Evolutionary conservation across 92 coral and sea anemone genomes (phyloP), one percentile per base, ranked within the genome.

Genomic region (Porites cylindrica): DNA sequence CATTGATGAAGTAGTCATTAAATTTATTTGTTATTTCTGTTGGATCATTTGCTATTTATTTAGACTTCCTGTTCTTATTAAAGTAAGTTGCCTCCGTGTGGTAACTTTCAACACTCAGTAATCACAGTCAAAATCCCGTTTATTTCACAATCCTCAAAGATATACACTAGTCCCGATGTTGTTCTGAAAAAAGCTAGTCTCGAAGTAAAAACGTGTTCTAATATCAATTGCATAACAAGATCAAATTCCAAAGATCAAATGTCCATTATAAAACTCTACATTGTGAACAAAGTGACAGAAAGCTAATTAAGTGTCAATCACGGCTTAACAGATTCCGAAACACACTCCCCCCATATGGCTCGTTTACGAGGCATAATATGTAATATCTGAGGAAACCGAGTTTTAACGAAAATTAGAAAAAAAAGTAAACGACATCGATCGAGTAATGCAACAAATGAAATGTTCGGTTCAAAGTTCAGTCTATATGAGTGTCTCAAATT

Each of bases 331-430:
- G 71, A 21, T 66, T 66, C 32, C 4, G 10, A 19, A 53, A 76
- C 89, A 86, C 84, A 68, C 89, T 85, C 77, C 90, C 90, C 86
- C 85, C 85, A 79, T 86, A 86, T 86, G 85, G 51, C 85, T 86
- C 76, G 87, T 83, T 72, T 62, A 70, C 64, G 86, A 82, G 84
- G 60, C 89, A 85, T 85, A 77, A 85, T 85, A 77, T 85, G 77
- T 77, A 70, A n/a, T 12, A 75, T 62, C 18, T 12, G 66, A 83
- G 81, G 81, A 77, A 77, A 77, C 69, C 10, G 66, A 54, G 14
- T 53, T 62, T 62, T 62, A 8, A 47, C 29, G 76, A 18, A 72
- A 4, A 76, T 5, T 29, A 18, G 11, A 76, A 53, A 21, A 21
- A 82, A 50, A 56, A 1, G 24, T 23, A 82, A 82, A 82, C 63